Evolutionary conservation across 2,797 vertebrate genomes (phyloP), one percentile per base, ranked within the genome.

Genomic region (Craterocephalus amniculus): DNA sequence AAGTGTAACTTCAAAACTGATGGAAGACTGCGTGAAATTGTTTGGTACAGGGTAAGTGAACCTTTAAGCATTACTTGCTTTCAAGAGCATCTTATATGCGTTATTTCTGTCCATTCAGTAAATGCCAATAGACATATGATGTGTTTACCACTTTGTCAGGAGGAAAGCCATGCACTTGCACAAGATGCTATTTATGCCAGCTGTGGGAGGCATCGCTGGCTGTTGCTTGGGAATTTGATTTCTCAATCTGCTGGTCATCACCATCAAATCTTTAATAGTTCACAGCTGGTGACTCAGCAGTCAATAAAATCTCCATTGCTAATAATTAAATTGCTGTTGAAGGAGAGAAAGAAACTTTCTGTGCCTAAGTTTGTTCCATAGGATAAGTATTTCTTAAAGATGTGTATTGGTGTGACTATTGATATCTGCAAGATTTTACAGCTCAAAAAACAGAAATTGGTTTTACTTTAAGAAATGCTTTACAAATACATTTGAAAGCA

Each of bases 1-100:
- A 99, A 99, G 95, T 99, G 98, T 85, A 99, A 99, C 95, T 99
- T 99, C 95, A 98, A 98, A 93, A 99, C 98, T 0, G 98, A 99
- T 49, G 97, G 98, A 67, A 94, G 97, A 78, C 96, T 99, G 92
- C 92, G 98, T 29, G 98, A 99, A 89, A 98, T 99, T 6, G 98
- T 99, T 65, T 99, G 97, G 98, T 99, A 99, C 92, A 91, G 96
- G 97, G 98, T 99, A 92, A 98, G 98, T 82, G 43, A 70, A 67
- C 51, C 69, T 74, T 6, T 70, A 81, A 45, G 58, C 36, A 26
- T 36, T n/a, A 4, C 6, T n/a, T 63, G 43, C 11, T 63, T 66
- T 64, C 48, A 1, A 24, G 9, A 61, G 16, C 54, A 51, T 70
- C 6, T 14, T 3, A 16, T 3, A 16, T 74, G 49, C 58, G 57